Percentiles rank a stretch among this genome's conserved stretches.
Conservation (phyloP, 2,113 vertebrate species). For the Salvelinus alpinus region DNA sequence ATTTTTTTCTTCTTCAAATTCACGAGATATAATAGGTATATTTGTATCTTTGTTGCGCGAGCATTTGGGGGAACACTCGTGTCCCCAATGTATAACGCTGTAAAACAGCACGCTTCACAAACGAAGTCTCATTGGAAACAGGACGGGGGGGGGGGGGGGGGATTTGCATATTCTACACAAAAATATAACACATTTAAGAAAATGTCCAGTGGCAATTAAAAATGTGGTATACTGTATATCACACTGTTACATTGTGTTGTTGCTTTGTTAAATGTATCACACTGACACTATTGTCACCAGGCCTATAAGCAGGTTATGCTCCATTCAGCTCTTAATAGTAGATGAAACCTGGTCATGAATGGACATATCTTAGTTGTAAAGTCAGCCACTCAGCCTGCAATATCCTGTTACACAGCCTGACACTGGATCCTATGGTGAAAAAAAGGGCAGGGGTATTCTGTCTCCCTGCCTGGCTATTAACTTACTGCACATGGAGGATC, state of each 20-base stretch:
- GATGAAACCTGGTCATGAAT: slow-evolving; percentile 5
- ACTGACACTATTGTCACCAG: too few relatives aligned
- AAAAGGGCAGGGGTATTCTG: background rate
- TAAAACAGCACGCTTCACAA: too few relatives aligned
- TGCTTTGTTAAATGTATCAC: too few relatives aligned
- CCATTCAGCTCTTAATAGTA: too few relatives aligned
- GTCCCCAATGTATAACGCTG: background rate
- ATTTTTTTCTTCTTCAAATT: background rate
- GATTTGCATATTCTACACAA: background rate
- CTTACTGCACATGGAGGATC: slow-evolving; percentile 27
- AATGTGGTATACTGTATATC: slow-evolving; percentile 22
- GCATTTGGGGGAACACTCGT: background rate
- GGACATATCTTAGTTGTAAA: background rate
- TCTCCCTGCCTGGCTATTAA: slow-evolving; percentile 20
- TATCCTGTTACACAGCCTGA: slow-evolving; percentile 15
- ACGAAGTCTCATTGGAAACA: slow-evolving; percentile 65
- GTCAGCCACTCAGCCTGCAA: background rate
- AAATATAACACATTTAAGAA: too few relatives aligned
- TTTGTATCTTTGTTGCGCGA: background rate
- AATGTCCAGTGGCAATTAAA: too few relatives aligned
- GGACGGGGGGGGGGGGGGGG: background rate
- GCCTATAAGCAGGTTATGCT: background rate
- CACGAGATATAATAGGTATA: background rate
- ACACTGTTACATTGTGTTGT: too few relatives aligned
- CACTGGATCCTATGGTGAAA: background rate